Evolutionary conservation across 2,888 invertebrate genomes (phyloP), one percentile per base, ranked within the genome.

Genomic region (Teleiodes luculella): DNA sequence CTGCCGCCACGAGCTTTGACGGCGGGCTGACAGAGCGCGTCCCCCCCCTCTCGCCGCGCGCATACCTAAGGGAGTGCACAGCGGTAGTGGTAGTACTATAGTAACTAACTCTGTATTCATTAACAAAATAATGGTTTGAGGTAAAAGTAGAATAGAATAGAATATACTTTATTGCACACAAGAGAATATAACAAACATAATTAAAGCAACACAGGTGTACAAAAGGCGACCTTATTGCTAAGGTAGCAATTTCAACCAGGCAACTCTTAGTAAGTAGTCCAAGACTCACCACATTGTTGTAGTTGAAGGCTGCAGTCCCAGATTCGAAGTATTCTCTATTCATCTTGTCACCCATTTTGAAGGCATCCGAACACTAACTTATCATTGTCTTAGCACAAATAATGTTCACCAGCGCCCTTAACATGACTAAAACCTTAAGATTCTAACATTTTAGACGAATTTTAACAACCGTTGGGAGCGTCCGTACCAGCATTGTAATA

Each of bases 261-360:
- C n/a, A n/a, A n/a, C n/a, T n/a, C n/a, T n/a, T n/a, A n/a, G n/a
- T 51, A 43, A 28, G 31, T 14, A 50, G 28, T 20, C 16, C 48
- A 54, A 53, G 24, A 83, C 87, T 85, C 67, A 88, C 88, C 88
- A 86, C 86, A 82, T 88, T 88, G 70, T 86, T 86, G 62, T 80
- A 87, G 68, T 88, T 88, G 80, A 86, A 88, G 75, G 85, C 76
- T 74, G 85, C 76, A 59, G 83, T 75, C 53, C 76, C 85, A 65
- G 86, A 74, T 62, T 79, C 80, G 64, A 78, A 88, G 65, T 84
- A 87, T 71, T 88, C 88, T 68, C 78, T 68, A 57, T 88, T 86
- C 58, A 86, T 68, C 68, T 88, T 88, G 56, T 88, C 88, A 61
- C 85, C 83, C 88, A 88, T 88, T 39, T 53, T 24, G n/a, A 28